Evolutionary conservation across 1,140 invertebrate genomes (phyloP).

Genomic region (Drosophila kohkoa): DNA sequence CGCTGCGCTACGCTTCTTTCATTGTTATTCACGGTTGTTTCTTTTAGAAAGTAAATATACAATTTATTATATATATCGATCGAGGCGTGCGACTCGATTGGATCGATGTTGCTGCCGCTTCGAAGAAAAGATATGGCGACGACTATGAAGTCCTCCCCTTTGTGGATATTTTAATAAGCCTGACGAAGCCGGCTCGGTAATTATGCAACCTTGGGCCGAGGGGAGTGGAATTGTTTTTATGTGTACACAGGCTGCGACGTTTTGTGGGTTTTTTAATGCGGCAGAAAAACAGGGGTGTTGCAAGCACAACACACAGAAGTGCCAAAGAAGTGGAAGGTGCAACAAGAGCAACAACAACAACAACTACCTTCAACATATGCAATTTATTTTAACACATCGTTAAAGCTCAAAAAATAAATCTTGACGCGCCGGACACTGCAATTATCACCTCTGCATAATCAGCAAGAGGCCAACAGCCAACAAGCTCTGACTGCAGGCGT

Average conservation of each 20-base stretch:
- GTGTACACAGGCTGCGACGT: constrained; percentile 78
- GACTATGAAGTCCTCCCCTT: constrained; percentile 5
- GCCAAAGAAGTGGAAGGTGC: background rate
- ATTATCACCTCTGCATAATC: constrained; percentile 84
- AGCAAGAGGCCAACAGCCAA: constrained; percentile 33
- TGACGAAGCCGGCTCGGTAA: constrained; percentile 62
- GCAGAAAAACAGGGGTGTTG: constrained; percentile 6
- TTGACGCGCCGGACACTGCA: constrained; percentile 81
- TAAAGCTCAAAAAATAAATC: constrained; percentile 82
- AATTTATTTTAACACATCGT: constrained; percentile 84
- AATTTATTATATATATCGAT: constrained; percentile 41
- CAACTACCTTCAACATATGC: constrained; percentile 57
- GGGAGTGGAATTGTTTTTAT: constrained; percentile 62
- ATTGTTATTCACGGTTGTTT: background rate
- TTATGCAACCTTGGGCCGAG: constrained; percentile 41
- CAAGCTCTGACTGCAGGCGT: constrained; percentile 29
- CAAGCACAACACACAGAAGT: background rate
- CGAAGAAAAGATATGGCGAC: background rate
- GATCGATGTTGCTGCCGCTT: background rate
- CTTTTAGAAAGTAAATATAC: constrained; percentile 74
- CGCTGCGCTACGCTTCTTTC: background rate
- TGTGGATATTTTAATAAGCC: constrained; percentile 75
- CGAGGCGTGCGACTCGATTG: constrained; percentile 23
- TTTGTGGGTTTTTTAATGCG: constrained; percentile 70
- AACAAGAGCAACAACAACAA: background rate